Conservation (phyloP, 2,113 vertebrate genomes). For the Oryzias woworae region DNA sequence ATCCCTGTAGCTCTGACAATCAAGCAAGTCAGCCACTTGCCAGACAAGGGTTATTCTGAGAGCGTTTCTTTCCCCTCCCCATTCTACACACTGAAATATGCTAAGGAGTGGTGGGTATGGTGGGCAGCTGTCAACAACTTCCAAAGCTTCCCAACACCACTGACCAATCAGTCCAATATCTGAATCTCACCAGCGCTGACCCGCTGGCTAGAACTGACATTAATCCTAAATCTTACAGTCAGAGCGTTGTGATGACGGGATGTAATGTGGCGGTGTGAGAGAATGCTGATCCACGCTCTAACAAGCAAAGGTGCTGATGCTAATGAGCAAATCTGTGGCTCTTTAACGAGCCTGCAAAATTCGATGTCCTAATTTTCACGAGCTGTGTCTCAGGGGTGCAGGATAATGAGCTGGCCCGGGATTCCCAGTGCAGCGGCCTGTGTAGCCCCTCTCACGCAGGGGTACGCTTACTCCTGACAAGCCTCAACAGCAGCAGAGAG, state of each 20-base stretch:
- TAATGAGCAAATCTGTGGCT: conserved; percentile 68
- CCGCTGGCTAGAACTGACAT: conserved; percentile 65
- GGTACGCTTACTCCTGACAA: conserved; percentile 38
- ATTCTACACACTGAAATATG: conserved; percentile 45
- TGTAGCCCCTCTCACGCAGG: conserved; percentile 65
- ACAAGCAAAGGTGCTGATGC: conserved; percentile 69
- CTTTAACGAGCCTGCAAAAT: conserved; percentile 61
- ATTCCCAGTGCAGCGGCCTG: conserved; percentile 71
- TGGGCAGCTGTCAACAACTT: conserved; percentile 65
- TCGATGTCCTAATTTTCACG: conserved; percentile 68
- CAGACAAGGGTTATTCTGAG: conserved; percentile 49
- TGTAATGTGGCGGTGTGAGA: conserved; percentile 35
- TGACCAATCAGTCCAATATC: conserved; percentile 59
- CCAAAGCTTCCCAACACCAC: conserved; percentile 55
- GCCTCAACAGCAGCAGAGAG: conserved; percentile 26
- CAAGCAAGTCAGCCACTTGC: conserved; percentile 40
- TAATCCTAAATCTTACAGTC: conserved; percentile 68
- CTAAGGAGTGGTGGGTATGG: conserved; percentile 39
- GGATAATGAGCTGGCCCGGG: conserved; percentile 70
- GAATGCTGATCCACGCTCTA: conserved; percentile 50
- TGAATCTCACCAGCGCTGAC: conserved; percentile 53
- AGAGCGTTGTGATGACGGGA: conserved; percentile 50
- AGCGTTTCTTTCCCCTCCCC: not conserved
- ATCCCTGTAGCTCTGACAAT: conserved; percentile 33
- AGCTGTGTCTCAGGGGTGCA: conserved; percentile 63